Conservation (phyloP, 2,113 vertebrate genomes). For the Oreochromis tanganicae region DNA sequence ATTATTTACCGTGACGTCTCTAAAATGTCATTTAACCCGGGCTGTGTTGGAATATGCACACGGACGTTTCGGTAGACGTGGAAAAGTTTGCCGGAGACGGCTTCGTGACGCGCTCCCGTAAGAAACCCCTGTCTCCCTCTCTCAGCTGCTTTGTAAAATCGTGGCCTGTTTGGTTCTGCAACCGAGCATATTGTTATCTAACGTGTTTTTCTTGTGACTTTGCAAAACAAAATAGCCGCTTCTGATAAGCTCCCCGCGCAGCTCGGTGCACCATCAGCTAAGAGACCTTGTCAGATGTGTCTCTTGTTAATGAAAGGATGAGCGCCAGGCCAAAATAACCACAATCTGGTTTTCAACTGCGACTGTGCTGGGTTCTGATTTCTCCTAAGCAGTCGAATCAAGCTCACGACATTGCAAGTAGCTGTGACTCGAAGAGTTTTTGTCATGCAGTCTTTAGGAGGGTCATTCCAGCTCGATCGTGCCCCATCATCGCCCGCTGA, state of each 20-base stretch:
- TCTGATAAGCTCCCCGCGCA: neutral
- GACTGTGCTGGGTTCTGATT: neutral
- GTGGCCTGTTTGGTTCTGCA: neutral
- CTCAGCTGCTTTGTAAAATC: neutral
- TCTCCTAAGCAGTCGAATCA: neutral
- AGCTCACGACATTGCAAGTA: slow-evolving; percentile 19
- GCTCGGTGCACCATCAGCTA: neutral
- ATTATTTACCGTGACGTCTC: neutral
- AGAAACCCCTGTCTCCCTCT: neutral
- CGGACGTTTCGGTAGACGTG: neutral
- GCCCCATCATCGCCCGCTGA: slow-evolving; percentile 65
- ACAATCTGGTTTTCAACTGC: neutral
- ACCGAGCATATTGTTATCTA: neutral
- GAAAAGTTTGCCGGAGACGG: slow-evolving; percentile 23
- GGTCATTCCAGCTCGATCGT: slow-evolving; percentile 53
- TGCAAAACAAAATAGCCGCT: neutral
- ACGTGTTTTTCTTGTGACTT: neutral
- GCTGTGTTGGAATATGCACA: neutral
- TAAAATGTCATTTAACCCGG: neutral
- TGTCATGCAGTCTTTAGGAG: slow-evolving; percentile 66
- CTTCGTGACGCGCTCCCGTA: neutral
- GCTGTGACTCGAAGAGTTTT: slow-evolving; percentile 49
- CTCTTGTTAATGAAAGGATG: neutral
- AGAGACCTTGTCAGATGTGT: neutral
- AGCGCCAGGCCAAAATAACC: neutral